Evolutionary conservation across 2,797 vertebrate genomes (phyloP).

Genomic region (Molothrus aeneus): DNA sequence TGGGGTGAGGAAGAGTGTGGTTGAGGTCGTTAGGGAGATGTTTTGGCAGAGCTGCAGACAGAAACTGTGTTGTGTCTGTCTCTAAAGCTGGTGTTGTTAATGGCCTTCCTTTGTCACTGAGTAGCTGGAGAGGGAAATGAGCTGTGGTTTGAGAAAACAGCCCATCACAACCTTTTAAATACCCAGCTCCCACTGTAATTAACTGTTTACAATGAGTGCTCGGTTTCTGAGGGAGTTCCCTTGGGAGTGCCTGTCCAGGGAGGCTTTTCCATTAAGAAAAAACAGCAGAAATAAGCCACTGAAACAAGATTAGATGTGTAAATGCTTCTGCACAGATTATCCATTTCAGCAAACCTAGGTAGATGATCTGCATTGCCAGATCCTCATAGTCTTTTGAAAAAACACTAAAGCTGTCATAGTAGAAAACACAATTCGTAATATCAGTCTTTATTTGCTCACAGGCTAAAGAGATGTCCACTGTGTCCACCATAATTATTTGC

Average conservation of each 20-base stretch:
- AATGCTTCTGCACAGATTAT: neutral
- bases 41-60: neutral
- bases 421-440: neutral
- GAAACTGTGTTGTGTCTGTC: neutral
- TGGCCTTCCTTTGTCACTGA: constrained; percentile 2
- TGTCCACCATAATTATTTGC: neutral
- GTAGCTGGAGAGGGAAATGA: neutral
- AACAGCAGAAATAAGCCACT: neutral
- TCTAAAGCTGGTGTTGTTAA: neutral
- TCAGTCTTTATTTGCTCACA: neutral
- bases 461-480: neutral
- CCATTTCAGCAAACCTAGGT: neutral
- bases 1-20: neutral
- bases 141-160: neutral
- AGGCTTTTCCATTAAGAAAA: constrained; percentile 1
- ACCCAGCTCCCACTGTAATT: neutral
- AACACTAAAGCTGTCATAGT: neutral
- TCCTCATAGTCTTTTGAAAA: neutral
- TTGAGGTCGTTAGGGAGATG: neutral
- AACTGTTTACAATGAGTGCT: neutral
- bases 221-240: neutral
- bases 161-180: neutral
- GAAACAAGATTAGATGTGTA: neutral
- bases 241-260: neutral
- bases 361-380: neutral